Conservation (phyloP, 2,888 invertebrate species). For the Petrophora chlorosata region DNA sequence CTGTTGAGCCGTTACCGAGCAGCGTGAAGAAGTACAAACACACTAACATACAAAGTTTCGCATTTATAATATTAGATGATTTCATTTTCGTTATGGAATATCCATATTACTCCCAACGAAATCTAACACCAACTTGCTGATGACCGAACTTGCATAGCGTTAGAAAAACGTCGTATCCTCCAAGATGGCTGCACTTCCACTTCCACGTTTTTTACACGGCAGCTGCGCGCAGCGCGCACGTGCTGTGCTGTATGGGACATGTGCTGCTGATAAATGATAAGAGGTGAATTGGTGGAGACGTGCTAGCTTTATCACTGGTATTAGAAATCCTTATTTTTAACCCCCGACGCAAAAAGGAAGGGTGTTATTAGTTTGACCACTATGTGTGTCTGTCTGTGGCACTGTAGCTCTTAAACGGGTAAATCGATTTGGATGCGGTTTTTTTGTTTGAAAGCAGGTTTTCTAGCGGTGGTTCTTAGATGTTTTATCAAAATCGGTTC, state of each 20-base stretch:
- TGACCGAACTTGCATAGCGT: constrained; percentile 28
- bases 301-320: constrained; percentile 6
- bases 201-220: constrained; percentile 68
- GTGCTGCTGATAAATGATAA: constrained; percentile 37
- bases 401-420: no score
- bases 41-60: no score
- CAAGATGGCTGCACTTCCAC: constrained; percentile 66
- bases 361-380: no score
- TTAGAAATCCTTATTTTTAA: neutral
- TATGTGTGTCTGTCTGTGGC: no score
- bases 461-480: no score
- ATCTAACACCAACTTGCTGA: constrained; percentile 29
- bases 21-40: no score
- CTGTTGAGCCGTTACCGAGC: no score
- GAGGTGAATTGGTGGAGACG: constrained; percentile 16
- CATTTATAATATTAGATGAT: no score
- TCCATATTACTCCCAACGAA: constrained; percentile 21
- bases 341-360: no score
- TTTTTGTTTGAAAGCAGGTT: no score
- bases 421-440: no score
- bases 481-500: no score
- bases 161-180: constrained; percentile 27
- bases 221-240: constrained; percentile 71
- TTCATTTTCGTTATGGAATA: neutral
- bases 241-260: constrained; percentile 66